Percentiles rank a stretch among this genome's conserved stretches.
Evolutionary conservation across 2,888 invertebrate genomes (phyloP).

Genomic region (Sarcophaga rosellei): DNA sequence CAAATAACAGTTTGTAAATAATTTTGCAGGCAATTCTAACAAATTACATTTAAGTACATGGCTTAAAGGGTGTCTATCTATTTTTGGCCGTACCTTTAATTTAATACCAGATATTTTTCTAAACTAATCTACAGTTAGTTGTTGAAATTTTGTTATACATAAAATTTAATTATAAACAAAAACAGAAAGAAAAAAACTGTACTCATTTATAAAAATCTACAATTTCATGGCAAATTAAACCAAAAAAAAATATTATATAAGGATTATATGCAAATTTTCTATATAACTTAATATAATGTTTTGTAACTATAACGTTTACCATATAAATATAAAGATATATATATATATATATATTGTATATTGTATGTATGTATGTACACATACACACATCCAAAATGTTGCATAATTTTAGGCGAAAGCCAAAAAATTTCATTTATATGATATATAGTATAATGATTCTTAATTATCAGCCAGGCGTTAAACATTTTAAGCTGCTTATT

Average conservation of each 20-base stretch:
- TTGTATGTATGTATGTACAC: not conserved
- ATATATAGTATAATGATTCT: not conserved
- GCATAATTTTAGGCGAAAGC: constrained; percentile 34
- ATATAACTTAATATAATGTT: not conserved
- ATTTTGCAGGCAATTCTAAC: constrained; percentile 28
- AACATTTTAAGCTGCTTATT: not conserved
- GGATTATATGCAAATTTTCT: constrained; percentile 34
- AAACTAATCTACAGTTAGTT: not conserved
- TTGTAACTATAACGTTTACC: not conserved
- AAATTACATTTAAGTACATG: constrained; percentile 39
- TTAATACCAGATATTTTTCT: not conserved
- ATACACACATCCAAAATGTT: not conserved
- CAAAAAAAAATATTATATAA: constrained; percentile 9
- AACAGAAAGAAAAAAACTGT: not conserved
- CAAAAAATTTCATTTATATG: not conserved
- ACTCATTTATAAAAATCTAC: constrained; percentile 27
- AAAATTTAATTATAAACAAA: constrained; percentile 22
- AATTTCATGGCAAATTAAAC: constrained; percentile 48
- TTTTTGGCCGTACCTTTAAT: not conserved
- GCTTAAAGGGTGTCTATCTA: constrained; percentile 31
- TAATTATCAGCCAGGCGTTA: not conserved
- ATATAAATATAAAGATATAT: no score
- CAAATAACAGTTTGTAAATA: constrained; percentile 34
- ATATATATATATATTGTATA: not conserved
- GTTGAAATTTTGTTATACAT: constrained; percentile 17